Percentiles rank a stretch among this genome's conserved stretches.
Evolutionary conservation across 2,113 vertebrate genomes (phyloP).

Genomic region (Crotalus horridus): DNA sequence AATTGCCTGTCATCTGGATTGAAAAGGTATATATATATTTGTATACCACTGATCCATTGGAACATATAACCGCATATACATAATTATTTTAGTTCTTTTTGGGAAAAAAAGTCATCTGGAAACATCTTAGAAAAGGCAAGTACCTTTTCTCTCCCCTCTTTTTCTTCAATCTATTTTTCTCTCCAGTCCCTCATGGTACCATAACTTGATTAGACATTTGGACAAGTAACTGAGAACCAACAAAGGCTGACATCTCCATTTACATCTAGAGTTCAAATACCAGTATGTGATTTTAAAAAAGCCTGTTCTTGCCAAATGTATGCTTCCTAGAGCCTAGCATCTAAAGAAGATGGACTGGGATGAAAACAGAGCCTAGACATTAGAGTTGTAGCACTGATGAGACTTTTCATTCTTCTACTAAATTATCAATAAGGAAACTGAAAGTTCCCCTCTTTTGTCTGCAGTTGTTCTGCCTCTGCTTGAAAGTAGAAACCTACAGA

Average conservation of each 20-base stretch:
- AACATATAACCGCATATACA: not conserved
- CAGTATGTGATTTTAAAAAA: not conserved
- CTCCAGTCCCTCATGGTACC: not conserved
- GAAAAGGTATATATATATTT: not conserved
- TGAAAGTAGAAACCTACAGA: not conserved
- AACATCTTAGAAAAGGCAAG: not conserved
- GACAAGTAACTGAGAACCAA: not conserved
- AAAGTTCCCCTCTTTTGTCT: not conserved
- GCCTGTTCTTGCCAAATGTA: not conserved
- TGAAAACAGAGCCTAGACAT: not conserved
- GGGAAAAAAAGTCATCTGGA: not conserved
- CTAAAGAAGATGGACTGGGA: not conserved
- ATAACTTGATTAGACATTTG: not conserved
- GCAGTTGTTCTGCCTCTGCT: not conserved
- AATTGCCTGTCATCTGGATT: not conserved
- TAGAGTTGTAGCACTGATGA: not conserved
- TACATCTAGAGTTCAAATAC: not conserved
- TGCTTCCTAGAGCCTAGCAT: not conserved
- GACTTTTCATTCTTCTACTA: not conserved
- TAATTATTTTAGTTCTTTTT: not conserved
- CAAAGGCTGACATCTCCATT: not conserved
- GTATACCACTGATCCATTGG: not conserved
- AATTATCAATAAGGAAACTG: not conserved
- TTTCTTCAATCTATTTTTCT: not conserved
- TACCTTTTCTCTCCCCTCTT: not conserved